Evolutionary conservation across 2,113 vertebrate genomes (phyloP).

Genomic region (Cheilinus undulatus): DNA sequence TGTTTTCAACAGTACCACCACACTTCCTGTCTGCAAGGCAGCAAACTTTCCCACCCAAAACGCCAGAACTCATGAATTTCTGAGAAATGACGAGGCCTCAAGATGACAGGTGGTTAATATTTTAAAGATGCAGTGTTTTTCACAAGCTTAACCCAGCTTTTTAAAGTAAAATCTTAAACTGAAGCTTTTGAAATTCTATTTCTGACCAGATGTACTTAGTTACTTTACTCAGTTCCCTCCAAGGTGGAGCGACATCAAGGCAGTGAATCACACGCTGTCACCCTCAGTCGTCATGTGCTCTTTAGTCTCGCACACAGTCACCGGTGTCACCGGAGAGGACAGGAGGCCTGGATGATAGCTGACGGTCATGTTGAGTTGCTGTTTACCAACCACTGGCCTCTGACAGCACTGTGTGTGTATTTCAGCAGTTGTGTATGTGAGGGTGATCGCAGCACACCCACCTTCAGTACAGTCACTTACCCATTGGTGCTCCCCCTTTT

Average conservation of each 20-base stretch:
- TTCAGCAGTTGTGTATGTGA: constrained; percentile 4
- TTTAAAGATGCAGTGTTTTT: neutral
- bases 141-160: neutral
- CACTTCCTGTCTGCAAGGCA: too few relatives aligned
- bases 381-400: constrained; percentile 34
- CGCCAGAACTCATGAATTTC: neutral
- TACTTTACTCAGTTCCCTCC: neutral
- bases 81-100: neutral
- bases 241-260: constrained; percentile 5
- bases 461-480: constrained; percentile 33
- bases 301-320: constrained; percentile 39
- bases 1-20: too few relatives aligned
- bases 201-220: neutral
- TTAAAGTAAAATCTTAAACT: neutral
- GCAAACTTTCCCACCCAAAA: too few relatives aligned
- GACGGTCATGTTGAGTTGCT: constrained; percentile 51
- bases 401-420: constrained; percentile 15
- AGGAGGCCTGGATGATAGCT: constrained; percentile 35
- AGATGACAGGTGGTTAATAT: neutral
- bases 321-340: constrained; percentile 24
- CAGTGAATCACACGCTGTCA: constrained; percentile 50
- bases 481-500: constrained; percentile 23
- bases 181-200: neutral
- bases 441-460: constrained; percentile 41
- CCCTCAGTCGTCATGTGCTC: constrained; percentile 50